Evolutionary conservation across 2,797 vertebrate species (phyloP), one percentile per base, ranked within the genome.

Genomic region (Periparus ater): DNA sequence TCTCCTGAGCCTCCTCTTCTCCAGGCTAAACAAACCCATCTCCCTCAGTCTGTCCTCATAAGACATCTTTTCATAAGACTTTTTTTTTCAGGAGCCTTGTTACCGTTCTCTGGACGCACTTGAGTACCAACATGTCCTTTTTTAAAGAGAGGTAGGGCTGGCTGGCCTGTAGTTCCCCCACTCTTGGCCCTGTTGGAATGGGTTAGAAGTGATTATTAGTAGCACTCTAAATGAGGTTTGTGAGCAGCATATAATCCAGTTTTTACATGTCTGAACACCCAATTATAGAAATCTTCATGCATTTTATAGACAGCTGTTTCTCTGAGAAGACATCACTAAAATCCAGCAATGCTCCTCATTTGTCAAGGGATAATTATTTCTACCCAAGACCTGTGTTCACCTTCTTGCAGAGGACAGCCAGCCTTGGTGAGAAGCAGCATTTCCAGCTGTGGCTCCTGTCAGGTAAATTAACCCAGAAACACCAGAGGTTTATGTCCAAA

Each of bases 261-360:
- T 70, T 58, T 76, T 30, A 48, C 20, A 13, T 25, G 1, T 30
- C 38, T 36, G 47, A 44, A 27, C 51, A 9, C 8, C 7, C 6
- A 13, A 29, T 30, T 17, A 2, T 11, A 8, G 30, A 11, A 17
- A n/a, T 14, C 6, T 16, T 29, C 12, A 7, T 17, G 6, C 8
- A 14, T 36, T 32, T 53, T 20, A 8, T 3, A 36, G 53, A 4
- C 20, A 55, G 36, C 11, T 23, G 19, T 44, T 72, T 32, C 25
- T 17, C 29, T 26, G 45, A 76, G 61, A 17, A 44, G 7, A 9
- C 0, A 0, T 11, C 32, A 2, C 29, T n/a, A 4, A 40, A 62
- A 36, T 40, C 15, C 63, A 50, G 19, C 22, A 6, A 2, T 21
- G 21, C 17, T 48, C 38, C 22, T 14, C 3, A 1, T 23, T 45